phyloP scores from a whole-genome alignment of 2,888 invertebrate genomes.

The Perdita meconis region DNA sequence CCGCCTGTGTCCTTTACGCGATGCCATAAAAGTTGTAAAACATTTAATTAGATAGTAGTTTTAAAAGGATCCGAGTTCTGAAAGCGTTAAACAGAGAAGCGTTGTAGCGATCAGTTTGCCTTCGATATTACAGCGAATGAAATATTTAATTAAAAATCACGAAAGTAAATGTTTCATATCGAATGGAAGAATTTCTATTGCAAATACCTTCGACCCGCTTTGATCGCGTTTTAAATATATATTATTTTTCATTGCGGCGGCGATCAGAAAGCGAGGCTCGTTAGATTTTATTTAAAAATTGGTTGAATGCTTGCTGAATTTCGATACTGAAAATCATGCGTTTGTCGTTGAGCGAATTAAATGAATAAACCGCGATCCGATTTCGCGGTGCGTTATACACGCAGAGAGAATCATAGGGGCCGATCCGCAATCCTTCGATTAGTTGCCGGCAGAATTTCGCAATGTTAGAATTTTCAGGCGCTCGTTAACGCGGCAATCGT shows the following conservation, averaged over 20 bases:
- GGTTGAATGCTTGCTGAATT: background rate
- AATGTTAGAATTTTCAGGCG: constrained; percentile 41
- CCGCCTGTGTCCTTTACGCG: background rate
- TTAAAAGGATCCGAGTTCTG: no score
- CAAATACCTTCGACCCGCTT: no score
- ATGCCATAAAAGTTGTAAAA: background rate
- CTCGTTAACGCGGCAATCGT: constrained; percentile 68
- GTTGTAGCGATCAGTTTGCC: no score
- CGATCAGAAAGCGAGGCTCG: background rate
- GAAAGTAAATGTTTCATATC: no score
- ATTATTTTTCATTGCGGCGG: background rate
- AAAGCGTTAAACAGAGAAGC: no score
- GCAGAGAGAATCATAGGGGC: background rate
- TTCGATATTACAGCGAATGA: no score
- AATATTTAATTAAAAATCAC: no score
- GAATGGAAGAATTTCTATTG: no score
- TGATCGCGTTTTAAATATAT: background rate
- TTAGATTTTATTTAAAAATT: background rate
- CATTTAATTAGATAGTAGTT: no score
- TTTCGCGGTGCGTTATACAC: constrained; percentile 13
- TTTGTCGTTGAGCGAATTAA: constrained; percentile 21
- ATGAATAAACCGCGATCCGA: constrained; percentile 35
- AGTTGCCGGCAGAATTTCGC: constrained; percentile 26
- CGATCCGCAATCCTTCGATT: constrained; percentile 39
- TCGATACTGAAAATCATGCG: constrained; percentile 6